Evolutionary conservation across 1,140 invertebrate genomes (phyloP).

Genomic region (Saccostrea echinata): DNA sequence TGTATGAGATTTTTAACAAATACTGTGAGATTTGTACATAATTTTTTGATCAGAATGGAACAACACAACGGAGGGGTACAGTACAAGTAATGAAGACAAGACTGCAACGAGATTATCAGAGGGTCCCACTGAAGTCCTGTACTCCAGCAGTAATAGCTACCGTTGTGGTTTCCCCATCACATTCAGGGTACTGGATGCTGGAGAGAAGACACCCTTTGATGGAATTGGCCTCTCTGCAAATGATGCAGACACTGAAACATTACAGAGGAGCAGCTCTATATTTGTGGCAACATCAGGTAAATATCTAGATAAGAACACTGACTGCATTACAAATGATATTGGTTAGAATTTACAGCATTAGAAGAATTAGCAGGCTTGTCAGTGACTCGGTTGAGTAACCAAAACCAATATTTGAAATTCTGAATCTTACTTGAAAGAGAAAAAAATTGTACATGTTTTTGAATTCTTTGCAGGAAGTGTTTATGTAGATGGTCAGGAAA

Average conservation of each 20-base stretch:
- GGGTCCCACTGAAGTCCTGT: conserved; percentile 67
- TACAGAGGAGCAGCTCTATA: conserved; percentile 69
- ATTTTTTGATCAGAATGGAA: conserved; percentile 71
- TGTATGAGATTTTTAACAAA: no score
- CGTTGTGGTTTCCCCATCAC: conserved; percentile 67
- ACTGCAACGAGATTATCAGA: conserved; percentile 66
- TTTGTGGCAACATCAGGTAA: conserved; percentile 70
- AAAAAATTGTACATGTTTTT: not conserved
- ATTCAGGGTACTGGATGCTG: conserved; percentile 72
- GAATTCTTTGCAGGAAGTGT: conserved; percentile 68
- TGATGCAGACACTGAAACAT: conserved; percentile 60
- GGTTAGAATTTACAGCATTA: no score
- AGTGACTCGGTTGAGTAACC: no score
- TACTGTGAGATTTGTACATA: no score
- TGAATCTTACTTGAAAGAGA: not conserved
- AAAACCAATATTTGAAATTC: no score
- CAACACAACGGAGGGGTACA: conserved; percentile 65
- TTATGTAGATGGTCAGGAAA: conserved; percentile 76
- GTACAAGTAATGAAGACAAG: conserved; percentile 72
- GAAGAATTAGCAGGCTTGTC: no score
- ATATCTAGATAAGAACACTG: not conserved
- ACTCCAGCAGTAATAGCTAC: conserved; percentile 68
- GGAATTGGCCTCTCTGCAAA: conserved; percentile 69
- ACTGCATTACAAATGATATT: no score
- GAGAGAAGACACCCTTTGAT: conserved; percentile 71